Evolutionary conservation across 2,797 vertebrate species (phyloP), one percentile per base, ranked within the genome.

Genomic region (Gouania willdenowi): DNA sequence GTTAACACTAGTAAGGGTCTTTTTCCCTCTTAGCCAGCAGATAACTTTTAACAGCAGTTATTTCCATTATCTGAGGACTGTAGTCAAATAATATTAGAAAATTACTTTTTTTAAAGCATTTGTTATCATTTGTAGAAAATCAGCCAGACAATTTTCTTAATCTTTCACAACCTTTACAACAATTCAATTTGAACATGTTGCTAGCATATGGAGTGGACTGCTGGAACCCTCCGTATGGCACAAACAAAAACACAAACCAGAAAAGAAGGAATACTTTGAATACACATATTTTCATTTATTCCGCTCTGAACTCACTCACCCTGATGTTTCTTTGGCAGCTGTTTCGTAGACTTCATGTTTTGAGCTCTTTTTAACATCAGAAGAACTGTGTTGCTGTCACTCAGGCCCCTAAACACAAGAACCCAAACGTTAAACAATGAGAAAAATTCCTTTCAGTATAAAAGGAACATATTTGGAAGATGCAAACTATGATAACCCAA

Each of bases 361-460:
- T 87, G 75, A 34, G 94, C 94, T 75, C 95, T 92, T 77, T 90
- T 95, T 37, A 98, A 78, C 91, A 98, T 92, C 41, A 93, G 79
- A 8, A 89, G 86, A 40, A 91, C 92, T 21, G 94, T 97, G 54
- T 82, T 80, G 50, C 83, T 77, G 58, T 92, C 71, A 8, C 87
- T 91, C 78, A 98, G 91, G 26, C 94, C 94, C 96, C 95, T 97
- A 46, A 7, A 51, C 47, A 56, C 5, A 27, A 11, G 3, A 3
- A 53, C 8, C 44, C 7, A 33, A 23, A 10, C 6, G 1, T 23
- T 15, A 37, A 11, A 11, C 13, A 28, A 4, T n/a, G n/a, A n/a
- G n/a, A n/a, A 31, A 23, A 35, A 23, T 40, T 5, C 3, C 7
- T 10, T 8, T 26, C 13, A 5, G 11, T 13, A 24, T 38, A 16